Evolutionary conservation across 1,140 invertebrate species (phyloP), one percentile per base, ranked within the genome.

Genomic region (Anastrepha ludens): DNA sequence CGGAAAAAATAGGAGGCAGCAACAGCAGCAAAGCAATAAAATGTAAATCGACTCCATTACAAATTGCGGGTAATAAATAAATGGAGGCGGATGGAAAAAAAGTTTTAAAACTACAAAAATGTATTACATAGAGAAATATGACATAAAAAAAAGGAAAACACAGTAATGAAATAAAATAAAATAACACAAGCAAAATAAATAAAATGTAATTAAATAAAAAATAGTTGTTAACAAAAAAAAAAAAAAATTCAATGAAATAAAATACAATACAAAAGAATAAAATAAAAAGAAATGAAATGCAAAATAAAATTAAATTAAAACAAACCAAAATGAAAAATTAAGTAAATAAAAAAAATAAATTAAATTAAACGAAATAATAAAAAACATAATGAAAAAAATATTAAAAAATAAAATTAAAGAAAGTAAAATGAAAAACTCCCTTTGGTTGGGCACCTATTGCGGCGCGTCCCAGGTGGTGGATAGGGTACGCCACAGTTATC

Each of bases 1-100:
- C 17, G 64, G 60, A 4, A 67, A 67, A 67, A 67, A 11, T 39
- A 29, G 29, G 7, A 67, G 55, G 8, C n/a, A 62, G 44, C 41
- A 81, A 9, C 29, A n/a, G 41, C 39, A 74, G 29, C 17, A 41
- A 11, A 17, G 74, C 74, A 81, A 81, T 81, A 81, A 81, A 78
- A 81, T 55, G n/a, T 55, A 15, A 58, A 58, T 55, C 17, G n/a
- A 81, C 3, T 55, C 47, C 74, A 81, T 55, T 17, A 81, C 74
- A 81, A 29, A 81, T 81, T 81, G 74, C 47, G 8, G 17, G 74
- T n/a, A 70, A 70, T 70, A 44, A 74, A 44, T 44, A 74, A 74
- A 70, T 44, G 39, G 67, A 11, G 67, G 67, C 44, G 67, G 41
- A 11, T 8, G 13, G 50, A 8, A 55, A 55, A 55, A 55, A 55